A percentile compares a stretch with the other conserved stretches of the same genome.
phyloP scores from a whole-genome alignment of 2,888 invertebrate species.

The Temnothorax unifasciatus region DNA sequence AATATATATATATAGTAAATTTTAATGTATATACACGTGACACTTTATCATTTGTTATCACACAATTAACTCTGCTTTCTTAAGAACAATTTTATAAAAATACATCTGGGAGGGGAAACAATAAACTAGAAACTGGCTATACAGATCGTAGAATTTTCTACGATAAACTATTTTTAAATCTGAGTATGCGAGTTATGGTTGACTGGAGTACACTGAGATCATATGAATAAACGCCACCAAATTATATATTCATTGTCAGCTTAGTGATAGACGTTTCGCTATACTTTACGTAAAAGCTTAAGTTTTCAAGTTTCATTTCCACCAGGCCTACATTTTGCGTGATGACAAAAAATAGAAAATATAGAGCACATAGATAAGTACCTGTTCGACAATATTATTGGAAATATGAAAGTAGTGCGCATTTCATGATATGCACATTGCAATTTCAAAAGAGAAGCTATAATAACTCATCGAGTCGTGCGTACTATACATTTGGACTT shows the following conservation, averaged over 20 bases:
- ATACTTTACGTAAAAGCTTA: conserved; percentile 44
- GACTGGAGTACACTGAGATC: conserved; percentile 35
- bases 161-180: conserved; percentile 8
- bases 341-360: conserved; percentile 52
- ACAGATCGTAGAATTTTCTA: not conserved
- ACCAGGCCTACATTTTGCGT: conserved; percentile 73
- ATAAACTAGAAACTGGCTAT: not conserved
- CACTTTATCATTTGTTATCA: not conserved
- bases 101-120: not conserved
- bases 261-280: conserved; percentile 61
- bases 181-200: conserved; percentile 40
- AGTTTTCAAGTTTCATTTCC: conserved; percentile 69
- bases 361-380: conserved; percentile 15
- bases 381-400: conserved; percentile 55
- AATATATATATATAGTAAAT: not conserved
- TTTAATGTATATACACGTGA: too few relatives aligned
- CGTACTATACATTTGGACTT: not conserved
- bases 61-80: not conserved
- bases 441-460: not conserved
- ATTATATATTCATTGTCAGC: conserved; percentile 67
- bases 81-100: not conserved
- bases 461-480: not conserved
- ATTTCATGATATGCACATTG: not conserved
- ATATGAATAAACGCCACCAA: conserved; percentile 71
- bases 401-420: conserved; percentile 21